Base-by-base conservation (phyloP, 2,888 invertebrate genomes). In the Tinea pellionella region DNA sequence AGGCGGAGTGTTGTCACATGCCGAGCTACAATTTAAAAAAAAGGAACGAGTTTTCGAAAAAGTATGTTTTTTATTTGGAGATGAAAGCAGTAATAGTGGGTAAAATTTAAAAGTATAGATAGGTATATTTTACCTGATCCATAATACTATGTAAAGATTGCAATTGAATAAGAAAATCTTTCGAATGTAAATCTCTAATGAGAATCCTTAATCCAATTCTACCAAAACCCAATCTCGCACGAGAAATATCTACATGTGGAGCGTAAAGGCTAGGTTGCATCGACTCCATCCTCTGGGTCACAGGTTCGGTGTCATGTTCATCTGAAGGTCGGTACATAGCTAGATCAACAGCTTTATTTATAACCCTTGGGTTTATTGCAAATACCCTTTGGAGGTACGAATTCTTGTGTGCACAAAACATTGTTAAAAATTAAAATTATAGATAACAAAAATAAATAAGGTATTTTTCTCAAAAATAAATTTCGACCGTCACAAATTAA, bases 321-420 rank as follows among this genome's bases (percentile, higher is more conserved):
- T 81, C 79, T n/a, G 70, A 67, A 0, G 66, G 60, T 47, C 62
- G 63, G 61, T 67, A 63, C 80, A 85, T 77, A 8, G 85, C 86
- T 1, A 63, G 65, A 56, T 77, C 76, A 0, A 87, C 81, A 0
- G 80, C 78, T 32, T 82, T 85, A 60, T 87, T 84, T 57, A 87
- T 78, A 0, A 83, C 66, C 0, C 80, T 66, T 0, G 87, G 85
- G 51, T 84, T 80, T 60, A 82, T 69, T 0, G 81, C 71, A 61
- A 79, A 80, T 1, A 78, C 77, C 16, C 83, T 65, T 62, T 87
- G 87, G 0, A 87, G 69, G 58, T 81, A 87, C 0, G 86, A 82
- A 62, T 87, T 86, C 61, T 80, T 83, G 62, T 83, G 68, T 0
- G 80, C 74, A 61, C 78, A 74, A 67, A 83, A 85, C 87, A 87